Evolutionary conservation across 2,888 invertebrate genomes (phyloP).

Genomic region (Acrobasis consociella): DNA sequence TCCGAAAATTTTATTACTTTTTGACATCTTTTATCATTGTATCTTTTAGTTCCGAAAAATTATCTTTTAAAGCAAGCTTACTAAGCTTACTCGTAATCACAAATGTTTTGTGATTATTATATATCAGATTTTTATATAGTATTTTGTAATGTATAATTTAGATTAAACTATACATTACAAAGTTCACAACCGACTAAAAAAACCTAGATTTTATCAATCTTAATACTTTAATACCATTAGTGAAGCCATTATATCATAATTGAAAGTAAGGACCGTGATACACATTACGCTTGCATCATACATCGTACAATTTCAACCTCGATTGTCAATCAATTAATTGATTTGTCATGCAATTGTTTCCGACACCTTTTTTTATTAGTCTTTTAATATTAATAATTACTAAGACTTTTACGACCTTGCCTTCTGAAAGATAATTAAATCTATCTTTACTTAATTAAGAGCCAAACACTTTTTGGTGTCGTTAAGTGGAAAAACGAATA

Average conservation of each 20-base stretch:
- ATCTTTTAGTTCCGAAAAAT: too few relatives aligned
- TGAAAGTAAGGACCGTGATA: slow-evolving; percentile 3
- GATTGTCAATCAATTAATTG: slow-evolving; percentile 22
- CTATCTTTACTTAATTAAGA: background rate
- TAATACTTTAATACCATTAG: slow-evolving; percentile 1
- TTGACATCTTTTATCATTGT: too few relatives aligned
- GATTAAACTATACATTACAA: too few relatives aligned
- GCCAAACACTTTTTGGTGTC: background rate
- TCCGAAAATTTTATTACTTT: too few relatives aligned
- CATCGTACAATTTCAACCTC: slow-evolving; percentile 2
- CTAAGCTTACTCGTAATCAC: too few relatives aligned
- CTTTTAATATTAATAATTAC: background rate
- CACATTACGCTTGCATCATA: background rate
- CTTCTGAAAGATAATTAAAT: too few relatives aligned
- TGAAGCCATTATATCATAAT: background rate
- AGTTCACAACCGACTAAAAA: too few relatives aligned
- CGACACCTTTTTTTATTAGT: slow-evolving; percentile 21
- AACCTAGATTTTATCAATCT: background rate
- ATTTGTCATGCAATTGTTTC: slow-evolving; percentile 18
- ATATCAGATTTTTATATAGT: too few relatives aligned
- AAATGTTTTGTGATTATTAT: too few relatives aligned
- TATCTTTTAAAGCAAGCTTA: too few relatives aligned
- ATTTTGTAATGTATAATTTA: too few relatives aligned
- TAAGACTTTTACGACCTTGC: background rate
- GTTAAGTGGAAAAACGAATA: too few relatives aligned